Evolutionary conservation across 1,140 invertebrate species (phyloP).

Genomic region (Agraylea sexmaculata): DNA sequence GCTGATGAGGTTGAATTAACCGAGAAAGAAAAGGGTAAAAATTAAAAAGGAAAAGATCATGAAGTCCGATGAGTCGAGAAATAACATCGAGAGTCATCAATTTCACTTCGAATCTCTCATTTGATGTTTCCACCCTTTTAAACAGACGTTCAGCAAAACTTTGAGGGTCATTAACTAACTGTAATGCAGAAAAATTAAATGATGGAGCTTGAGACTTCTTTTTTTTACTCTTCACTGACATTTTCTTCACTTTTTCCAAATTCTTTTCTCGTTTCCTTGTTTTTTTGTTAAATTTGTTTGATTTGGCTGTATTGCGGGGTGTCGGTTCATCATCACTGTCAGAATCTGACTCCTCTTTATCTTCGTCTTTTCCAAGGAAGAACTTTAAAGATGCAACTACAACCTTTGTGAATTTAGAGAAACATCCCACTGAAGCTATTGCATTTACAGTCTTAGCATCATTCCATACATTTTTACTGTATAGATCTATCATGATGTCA

Average conservation of each 20-base stretch:
- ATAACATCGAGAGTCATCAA: slow-evolving; percentile 90
- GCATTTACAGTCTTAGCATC: slow-evolving; percentile 97
- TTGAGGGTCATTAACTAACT: slow-evolving; percentile 93
- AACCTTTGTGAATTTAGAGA: slow-evolving; percentile 87
- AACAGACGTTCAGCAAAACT: slow-evolving; percentile 92
- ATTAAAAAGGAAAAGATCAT: slow-evolving; percentile 86
- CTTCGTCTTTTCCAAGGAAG: slow-evolving; percentile 78
- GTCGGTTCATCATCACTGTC: slow-evolving; percentile 69
- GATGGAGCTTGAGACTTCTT: slow-evolving; percentile 70
- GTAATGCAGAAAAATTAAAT: slow-evolving; percentile 90
- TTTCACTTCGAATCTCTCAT: slow-evolving; percentile 94
- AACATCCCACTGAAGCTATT: slow-evolving; percentile 84
- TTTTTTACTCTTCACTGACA: slow-evolving; percentile 77
- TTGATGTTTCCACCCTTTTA: slow-evolving; percentile 72
- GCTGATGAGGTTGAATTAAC: slow-evolving; percentile 81
- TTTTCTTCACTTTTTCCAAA: slow-evolving; percentile 81
- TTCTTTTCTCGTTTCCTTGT: slow-evolving; percentile 88
- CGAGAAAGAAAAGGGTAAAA: slow-evolving; percentile 89
- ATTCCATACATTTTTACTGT: slow-evolving; percentile 95
- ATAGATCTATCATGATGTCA: slow-evolving; percentile 93
- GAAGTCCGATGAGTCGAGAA: slow-evolving; percentile 89
- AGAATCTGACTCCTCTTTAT: slow-evolving; percentile 59
- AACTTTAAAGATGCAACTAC: slow-evolving; percentile 91
- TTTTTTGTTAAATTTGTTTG: slow-evolving; percentile 93
- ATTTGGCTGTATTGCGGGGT: slow-evolving; percentile 70